These are phyloP conservation scores for Glandiceps talaboti DNA, from an alignment of 53 echinoderm and acorn worm species.

Conservation along the genomic window DNA sequence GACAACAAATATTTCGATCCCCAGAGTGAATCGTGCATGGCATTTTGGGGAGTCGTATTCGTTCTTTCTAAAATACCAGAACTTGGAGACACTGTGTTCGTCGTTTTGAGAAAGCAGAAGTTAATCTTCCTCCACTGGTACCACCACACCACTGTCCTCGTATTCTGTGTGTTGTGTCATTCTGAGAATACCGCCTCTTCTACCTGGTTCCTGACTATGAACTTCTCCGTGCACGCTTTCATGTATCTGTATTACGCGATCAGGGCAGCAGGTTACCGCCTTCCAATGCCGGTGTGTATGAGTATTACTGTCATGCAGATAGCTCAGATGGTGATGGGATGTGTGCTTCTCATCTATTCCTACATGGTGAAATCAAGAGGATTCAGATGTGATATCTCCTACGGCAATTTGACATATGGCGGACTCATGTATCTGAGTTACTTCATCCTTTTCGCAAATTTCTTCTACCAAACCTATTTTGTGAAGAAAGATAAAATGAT, in stretches of 20 bases:
- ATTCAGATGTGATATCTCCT: conserved; percentile 30
- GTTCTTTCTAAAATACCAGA: conserved; percentile 76
- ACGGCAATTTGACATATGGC: conserved; percentile 22
- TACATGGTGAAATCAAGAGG: conserved; percentile 24
- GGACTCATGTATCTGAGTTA: conserved; percentile 74
- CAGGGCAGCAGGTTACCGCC: conserved; percentile 19
- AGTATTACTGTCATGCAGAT: conserved; percentile 31
- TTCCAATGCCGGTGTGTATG: conserved; percentile 17
- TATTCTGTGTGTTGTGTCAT: conserved; percentile 51
- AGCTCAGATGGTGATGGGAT: conserved; percentile 29
- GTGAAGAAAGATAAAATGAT: no score
- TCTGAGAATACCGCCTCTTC: conserved; percentile 10
- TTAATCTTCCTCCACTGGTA: conserved; percentile 91
- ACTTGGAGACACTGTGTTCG: conserved; percentile 79
- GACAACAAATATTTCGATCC: conserved; percentile 34
- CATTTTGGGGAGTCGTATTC: conserved; percentile 59
- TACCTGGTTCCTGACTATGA: conserved; percentile 22
- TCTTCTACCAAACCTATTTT: conserved; percentile 59
- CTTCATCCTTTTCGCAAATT: conserved; percentile 63
- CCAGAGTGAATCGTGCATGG: conserved; percentile 18
- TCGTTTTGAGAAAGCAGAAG: conserved; percentile 83
- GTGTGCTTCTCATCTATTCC: conserved; percentile 38
- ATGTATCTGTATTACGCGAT: conserved; percentile 40
- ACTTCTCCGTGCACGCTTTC: conserved; percentile 32
- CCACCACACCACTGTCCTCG: conserved; percentile 65